A percentile compares a stretch with the other conserved stretches of the same genome.
phyloP scores from a whole-genome alignment of 1,140 invertebrate genomes.

The Penaeus chinensis region DNA sequence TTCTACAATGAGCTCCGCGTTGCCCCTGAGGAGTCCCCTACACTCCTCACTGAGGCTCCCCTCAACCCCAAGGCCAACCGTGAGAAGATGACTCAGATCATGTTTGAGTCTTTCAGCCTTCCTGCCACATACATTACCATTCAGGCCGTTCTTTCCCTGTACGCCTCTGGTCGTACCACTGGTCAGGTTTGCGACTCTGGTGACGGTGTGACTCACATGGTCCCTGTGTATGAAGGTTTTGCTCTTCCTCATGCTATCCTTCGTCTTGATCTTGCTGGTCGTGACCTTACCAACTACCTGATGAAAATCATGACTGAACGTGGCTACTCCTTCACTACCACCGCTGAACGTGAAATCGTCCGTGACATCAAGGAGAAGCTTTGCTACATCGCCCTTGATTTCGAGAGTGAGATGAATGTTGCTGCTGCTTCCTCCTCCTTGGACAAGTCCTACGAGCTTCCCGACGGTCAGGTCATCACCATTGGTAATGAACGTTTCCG shows the following conservation, averaged over 20 bases:
- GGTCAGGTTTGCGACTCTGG: constrained; percentile 11
- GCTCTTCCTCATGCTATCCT: constrained; percentile 74
- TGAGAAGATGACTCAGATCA: constrained; percentile 79
- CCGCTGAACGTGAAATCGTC: constrained; percentile 91
- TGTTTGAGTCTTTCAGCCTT: constrained; percentile 74
- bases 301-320: constrained; percentile 71
- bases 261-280: constrained; percentile 71
- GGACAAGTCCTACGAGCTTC: constrained; percentile 93
- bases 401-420: constrained; percentile 89
- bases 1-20: constrained; percentile 96
- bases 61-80: constrained; percentile 91
- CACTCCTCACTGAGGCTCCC: constrained; percentile 91
- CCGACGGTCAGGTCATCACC: constrained; percentile 84
- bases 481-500: constrained; percentile 76
- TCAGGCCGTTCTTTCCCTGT: constrained; percentile 1
- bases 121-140: constrained; percentile 69
- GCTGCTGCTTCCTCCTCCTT: constrained; percentile 88
- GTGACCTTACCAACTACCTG: constrained; percentile 71
- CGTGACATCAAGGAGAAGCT: constrained; percentile 94
- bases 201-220: constrained; percentile 12
- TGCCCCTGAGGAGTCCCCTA: constrained; percentile 92
- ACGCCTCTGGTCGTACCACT: constrained; percentile 18
- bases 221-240: constrained; percentile 14
- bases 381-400: constrained; percentile 91
- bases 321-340: constrained; percentile 70